A percentile compares a stretch with the other conserved stretches of the same genome.
Evolutionary conservation across 2,888 invertebrate genomes (phyloP).

Genomic region (Sialis fuliginosa): DNA sequence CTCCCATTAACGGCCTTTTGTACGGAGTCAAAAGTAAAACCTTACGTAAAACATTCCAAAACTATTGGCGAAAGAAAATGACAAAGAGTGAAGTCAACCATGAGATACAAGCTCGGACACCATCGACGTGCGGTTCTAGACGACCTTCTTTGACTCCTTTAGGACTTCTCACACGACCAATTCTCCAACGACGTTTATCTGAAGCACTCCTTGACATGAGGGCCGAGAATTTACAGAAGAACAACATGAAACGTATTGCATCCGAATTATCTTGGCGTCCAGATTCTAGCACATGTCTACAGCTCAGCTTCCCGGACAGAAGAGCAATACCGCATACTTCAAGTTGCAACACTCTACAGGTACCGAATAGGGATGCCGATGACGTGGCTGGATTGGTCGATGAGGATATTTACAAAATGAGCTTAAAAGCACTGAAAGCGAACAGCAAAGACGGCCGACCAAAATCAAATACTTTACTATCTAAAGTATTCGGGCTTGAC

Average conservation of each 20-base stretch:
- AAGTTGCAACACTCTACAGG: slow-evolving; percentile 51
- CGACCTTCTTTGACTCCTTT: slow-evolving; percentile 47
- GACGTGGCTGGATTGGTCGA: slow-evolving; percentile 21
- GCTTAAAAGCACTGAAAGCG: slow-evolving; percentile 9
- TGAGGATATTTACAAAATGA: slow-evolving; percentile 18
- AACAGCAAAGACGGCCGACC: slow-evolving; percentile 21
- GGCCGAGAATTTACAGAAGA: slow-evolving; percentile 17
- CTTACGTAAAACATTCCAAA: slow-evolving; percentile 51
- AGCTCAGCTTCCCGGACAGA: slow-evolving; percentile 19
- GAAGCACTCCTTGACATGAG: slow-evolving; percentile 33
- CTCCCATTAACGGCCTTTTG: slow-evolving; percentile 56
- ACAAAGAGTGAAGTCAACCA: slow-evolving; percentile 63
- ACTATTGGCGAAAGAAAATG: slow-evolving; percentile 60
- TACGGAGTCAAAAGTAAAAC: slow-evolving; percentile 61
- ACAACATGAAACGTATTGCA: slow-evolving; percentile 28
- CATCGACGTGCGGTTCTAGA: slow-evolving; percentile 58
- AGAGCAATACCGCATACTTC: slow-evolving; percentile 39
- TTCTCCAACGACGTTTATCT: slow-evolving; percentile 33
- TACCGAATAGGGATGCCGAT: slow-evolving; percentile 31
- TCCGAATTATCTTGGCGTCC: slow-evolving; percentile 33
- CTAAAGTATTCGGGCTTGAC: slow-evolving; percentile 38
- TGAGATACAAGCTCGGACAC: slow-evolving; percentile 65
- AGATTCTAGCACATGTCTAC: slow-evolving; percentile 22
- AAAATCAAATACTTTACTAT: slow-evolving; percentile 34
- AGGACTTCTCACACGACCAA: slow-evolving; percentile 31